These are phyloP conservation scores for Pseudobourletiella spinata DNA, from an alignment of 1,140 invertebrate genomes.

Conservation along the genomic window DNA sequence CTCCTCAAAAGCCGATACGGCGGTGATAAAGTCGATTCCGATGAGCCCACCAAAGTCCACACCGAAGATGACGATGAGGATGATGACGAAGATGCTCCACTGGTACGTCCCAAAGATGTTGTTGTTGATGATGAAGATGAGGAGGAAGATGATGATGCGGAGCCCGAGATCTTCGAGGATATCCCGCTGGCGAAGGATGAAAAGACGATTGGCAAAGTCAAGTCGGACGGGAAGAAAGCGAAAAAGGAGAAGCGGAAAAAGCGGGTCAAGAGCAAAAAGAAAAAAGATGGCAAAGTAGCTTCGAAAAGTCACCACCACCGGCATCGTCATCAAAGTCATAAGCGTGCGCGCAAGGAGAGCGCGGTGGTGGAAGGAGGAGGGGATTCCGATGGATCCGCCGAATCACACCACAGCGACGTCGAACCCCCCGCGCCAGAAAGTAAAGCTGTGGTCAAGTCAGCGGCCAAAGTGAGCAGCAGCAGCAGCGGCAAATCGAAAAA, in stretches of 20 bases:
- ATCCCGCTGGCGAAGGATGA: conserved; percentile 3
- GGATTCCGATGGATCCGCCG: conserved; percentile 5
- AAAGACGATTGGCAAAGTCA: conserved; percentile 10
- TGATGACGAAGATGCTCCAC: not conserved
- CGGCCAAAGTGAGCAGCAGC: too few species aligned
- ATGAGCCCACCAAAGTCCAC: not conserved
- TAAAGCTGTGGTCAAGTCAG: too few species aligned
- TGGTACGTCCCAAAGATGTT: not conserved
- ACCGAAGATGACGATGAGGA: not conserved
- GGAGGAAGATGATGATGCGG: conserved; percentile 17
- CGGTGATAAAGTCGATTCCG: not conserved
- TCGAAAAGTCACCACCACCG: not conserved
- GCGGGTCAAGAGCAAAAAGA: conserved; percentile 17
- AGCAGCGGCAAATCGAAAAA: too few species aligned
- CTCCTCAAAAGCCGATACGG: conserved; percentile 27
- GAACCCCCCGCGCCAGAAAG: too few species aligned
- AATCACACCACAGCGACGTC: too few species aligned
- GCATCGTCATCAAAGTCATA: not conserved
- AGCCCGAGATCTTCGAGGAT: conserved; percentile 1
- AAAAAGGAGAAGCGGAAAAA: conserved; percentile 23
- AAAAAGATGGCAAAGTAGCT: conserved; percentile 12
- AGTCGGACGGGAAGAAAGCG: conserved; percentile 17
- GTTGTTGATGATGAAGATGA: not conserved
- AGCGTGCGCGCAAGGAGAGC: not conserved
- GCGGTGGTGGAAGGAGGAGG: not conserved